Base-by-base conservation (phyloP, 2,888 invertebrate genomes). In the Drosophila colorata region DNA sequence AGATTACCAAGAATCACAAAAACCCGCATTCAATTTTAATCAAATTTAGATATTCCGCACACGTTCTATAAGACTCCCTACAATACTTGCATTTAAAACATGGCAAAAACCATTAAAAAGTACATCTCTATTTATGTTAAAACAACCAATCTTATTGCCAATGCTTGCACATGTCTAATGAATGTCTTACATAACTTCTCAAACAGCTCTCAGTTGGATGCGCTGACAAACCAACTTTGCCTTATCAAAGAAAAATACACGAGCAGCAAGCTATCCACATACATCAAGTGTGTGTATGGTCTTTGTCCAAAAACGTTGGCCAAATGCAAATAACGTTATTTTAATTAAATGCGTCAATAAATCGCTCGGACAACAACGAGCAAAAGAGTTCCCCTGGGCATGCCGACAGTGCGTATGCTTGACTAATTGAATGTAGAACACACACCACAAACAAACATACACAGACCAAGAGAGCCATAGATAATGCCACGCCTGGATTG, bases 301-400 rank as follows among this genome's bases (percentile, higher is more conserved):
- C 48, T 74, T 58, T 44, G 38, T 28, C 52, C 48, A 37, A 47
- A 52, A 43, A 35, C 16, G 69, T 57, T 68, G 58, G 16, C 41
- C 67, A 48, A 43, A 70, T 76, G 80, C 70, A 80, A 80, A 80
- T 80, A 79, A 48, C 56, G 69, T 53, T 52, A 68, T 67, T 87
- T 85, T 83, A 79, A 83, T 88, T 79, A 83, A 78, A 78, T 77
- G 64, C 60, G 68, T 78, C 74, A 80, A 88, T 83, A 88, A 86
- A 80, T 84, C 65, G 68, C 28, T 41, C 31, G 16, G 46, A 18
- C 51, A 58, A 47, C 57, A 70, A 59, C 37, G 25, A 43, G n/a
- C 43, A 33, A 49, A 68, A 66, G 49, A 43, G 56, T 69, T 51
- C 75, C 74, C 73, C 48, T 16, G 63, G 79, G 76, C 31, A n/a